Evolutionary conservation across 2,113 vertebrate genomes (phyloP).

Genomic region (Sardina pilchardus): DNA sequence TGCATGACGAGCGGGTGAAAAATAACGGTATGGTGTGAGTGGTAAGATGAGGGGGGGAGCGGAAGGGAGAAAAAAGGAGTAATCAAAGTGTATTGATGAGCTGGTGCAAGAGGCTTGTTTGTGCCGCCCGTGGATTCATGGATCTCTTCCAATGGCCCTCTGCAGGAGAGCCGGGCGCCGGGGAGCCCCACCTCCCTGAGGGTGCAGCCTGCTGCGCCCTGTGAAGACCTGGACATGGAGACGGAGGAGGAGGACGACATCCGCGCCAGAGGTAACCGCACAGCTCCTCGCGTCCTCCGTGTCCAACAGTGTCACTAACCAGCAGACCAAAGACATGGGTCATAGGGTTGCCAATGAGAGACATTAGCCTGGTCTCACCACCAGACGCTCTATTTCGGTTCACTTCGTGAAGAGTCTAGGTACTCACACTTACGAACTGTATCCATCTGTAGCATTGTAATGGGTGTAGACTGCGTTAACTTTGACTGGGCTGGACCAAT

Average conservation of each 20-base stretch:
- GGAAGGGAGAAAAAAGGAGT: not conserved
- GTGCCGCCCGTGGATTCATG: not conserved
- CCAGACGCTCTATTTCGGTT: no score
- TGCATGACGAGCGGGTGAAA: not conserved
- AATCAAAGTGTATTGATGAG: not conserved
- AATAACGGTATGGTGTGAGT: not conserved
- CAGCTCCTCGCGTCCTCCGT: not conserved
- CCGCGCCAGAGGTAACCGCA: slow-evolving; percentile 81
- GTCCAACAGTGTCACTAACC: not conserved
- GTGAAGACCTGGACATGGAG: slow-evolving; percentile 91
- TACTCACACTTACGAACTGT: no score
- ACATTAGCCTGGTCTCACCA: no score
- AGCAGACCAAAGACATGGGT: not conserved
- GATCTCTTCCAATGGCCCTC: slow-evolving; percentile 1
- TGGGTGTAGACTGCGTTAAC: no score
- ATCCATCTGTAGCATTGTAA: no score
- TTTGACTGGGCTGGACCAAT: no score
- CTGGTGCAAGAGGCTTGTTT: not conserved
- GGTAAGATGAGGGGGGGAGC: not conserved
- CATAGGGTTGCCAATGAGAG: no score
- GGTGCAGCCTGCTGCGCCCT: slow-evolving; percentile 80
- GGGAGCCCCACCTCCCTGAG: slow-evolving; percentile 83
- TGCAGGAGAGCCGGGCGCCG: slow-evolving; percentile 78
- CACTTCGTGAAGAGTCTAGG: no score
- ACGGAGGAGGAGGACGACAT: slow-evolving; percentile 90